Percentiles rank a stretch among this genome's conserved stretches.
Evolutionary conservation across 2,888 invertebrate genomes (phyloP).

Genomic region (Scaptomyza tumidula): DNA sequence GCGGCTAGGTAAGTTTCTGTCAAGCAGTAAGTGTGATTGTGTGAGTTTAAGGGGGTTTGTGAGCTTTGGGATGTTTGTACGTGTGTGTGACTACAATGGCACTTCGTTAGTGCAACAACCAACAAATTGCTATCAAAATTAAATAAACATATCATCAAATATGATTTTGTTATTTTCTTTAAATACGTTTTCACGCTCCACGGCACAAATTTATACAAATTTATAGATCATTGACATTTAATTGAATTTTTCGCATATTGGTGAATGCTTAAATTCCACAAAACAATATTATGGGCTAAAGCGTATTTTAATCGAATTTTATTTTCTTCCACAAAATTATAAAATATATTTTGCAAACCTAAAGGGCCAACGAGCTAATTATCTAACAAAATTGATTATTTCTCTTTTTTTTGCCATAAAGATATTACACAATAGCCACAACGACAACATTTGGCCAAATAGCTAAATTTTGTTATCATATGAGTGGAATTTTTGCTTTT

Average conservation of each 20-base stretch:
- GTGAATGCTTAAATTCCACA: constrained; percentile 32
- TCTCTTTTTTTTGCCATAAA: constrained; percentile 12
- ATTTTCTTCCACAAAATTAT: constrained; percentile 25
- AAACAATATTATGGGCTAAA: constrained; percentile 27
- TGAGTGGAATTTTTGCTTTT: constrained; percentile 12
- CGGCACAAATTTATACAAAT: constrained; percentile 17
- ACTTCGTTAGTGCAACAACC: constrained; percentile 71
- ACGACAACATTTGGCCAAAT: neutral
- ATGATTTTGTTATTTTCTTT: constrained; percentile 51
- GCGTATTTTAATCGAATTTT: constrained; percentile 42
- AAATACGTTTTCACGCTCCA: constrained; percentile 13
- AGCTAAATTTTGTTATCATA: neutral
- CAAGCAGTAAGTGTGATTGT: constrained; percentile 17
- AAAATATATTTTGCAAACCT: constrained; percentile 22
- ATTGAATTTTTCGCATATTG: constrained; percentile 35
- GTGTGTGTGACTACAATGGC: constrained; percentile 63
- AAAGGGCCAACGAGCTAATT: constrained; percentile 55
- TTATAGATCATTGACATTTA: constrained; percentile 41
- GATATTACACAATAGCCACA: neutral
- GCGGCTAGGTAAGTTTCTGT: constrained; percentile 38
- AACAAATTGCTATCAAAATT: constrained; percentile 63
- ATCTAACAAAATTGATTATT: constrained; percentile 55
- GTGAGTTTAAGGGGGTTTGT: constrained; percentile 11
- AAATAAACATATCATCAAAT: constrained; percentile 63
- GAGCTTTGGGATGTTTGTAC: constrained; percentile 9